Base-by-base conservation (phyloP, 2,113 vertebrate genomes). In the Thunnus thynnus region DNA sequence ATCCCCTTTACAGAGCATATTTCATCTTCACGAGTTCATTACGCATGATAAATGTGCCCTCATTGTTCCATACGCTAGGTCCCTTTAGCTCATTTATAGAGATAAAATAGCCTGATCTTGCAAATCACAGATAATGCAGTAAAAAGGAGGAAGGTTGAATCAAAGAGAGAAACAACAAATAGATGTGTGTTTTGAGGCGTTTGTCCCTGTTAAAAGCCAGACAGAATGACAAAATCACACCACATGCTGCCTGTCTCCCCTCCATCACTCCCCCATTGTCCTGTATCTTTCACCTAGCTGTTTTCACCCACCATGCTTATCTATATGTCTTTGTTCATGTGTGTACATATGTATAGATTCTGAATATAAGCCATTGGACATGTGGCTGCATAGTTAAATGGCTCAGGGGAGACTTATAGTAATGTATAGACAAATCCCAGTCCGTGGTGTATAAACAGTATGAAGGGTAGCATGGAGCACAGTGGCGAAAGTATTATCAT, bases 401-500 rank as follows among this genome's bases (percentile, higher is more conserved):
- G 67, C 67, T 60, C 41, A 57, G 56, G 64, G 41, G 76, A 72
- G 83, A 78, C 48, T 60, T 52, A 30, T 30, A 30, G 27, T 30
- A 60, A 77, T 44, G 32, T 27, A 46, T n/a, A 16, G 61, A 71
- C 50, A 71, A 67, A 66, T 65, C 80, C 51, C 68, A 52, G 63
- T n/a, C 41, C 36, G 16, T 2, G 13, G 64, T 20, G 70, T 51
- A 71, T 14, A 54, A n/a, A 12, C 30, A 14, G 57, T 47, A 36
- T 72, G 64, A 65, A 47, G 74, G 56, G 54, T 9, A 46, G 47
- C 20, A 6, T 18, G 57, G 50, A 17, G 48, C 60, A 27, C 48
- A 36, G 65, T 13, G 77, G 61, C 63, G 77, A 84, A 78, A 25
- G 60, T 56, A 65, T 86, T 78, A 82, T 72, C 75, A 86, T 85